A percentile compares a stretch with the other conserved stretches of the same genome.
phyloP scores from a whole-genome alignment of 2,888 invertebrate species.

The Furcula furcula region DNA sequence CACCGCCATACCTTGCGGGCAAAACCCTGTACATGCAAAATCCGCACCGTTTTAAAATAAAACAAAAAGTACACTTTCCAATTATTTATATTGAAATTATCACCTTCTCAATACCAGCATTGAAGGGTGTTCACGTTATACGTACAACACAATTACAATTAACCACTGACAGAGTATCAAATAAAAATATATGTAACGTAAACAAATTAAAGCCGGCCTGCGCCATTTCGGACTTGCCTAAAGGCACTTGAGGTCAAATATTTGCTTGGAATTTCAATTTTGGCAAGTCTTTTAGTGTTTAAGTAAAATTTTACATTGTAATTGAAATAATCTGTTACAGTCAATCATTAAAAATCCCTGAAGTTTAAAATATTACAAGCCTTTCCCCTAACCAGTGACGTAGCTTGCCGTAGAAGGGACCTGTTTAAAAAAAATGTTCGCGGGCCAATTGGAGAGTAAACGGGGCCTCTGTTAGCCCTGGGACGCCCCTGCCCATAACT shows the following conservation, averaged over 20 bases:
- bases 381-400: no score
- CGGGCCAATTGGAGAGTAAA: no score
- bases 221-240: slow-evolving; percentile 60
- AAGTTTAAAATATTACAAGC: no score
- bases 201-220: slow-evolving; percentile 53
- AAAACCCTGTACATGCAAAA: no score
- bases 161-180: slow-evolving; percentile 48
- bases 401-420: no score
- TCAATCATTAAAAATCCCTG: not conserved
- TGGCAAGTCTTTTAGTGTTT: slow-evolving; percentile 48
- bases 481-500: no score
- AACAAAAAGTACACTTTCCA: slow-evolving; percentile 45
- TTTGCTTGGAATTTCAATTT: slow-evolving; percentile 58
- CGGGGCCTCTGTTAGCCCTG: no score
- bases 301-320: not conserved
- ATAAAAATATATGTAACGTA: slow-evolving; percentile 33
- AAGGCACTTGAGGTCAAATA: slow-evolving; percentile 74
- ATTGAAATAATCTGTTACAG: not conserved
- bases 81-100: slow-evolving; percentile 78
- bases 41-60: slow-evolving; percentile 32
- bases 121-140: slow-evolving; percentile 78
- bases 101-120: slow-evolving; percentile 73
- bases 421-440: no score
- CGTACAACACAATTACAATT: slow-evolving; percentile 75
- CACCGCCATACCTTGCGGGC: no score